phyloP scores from a whole-genome alignment of 2,888 invertebrate genomes.

The Chrysolina oricalcia region DNA sequence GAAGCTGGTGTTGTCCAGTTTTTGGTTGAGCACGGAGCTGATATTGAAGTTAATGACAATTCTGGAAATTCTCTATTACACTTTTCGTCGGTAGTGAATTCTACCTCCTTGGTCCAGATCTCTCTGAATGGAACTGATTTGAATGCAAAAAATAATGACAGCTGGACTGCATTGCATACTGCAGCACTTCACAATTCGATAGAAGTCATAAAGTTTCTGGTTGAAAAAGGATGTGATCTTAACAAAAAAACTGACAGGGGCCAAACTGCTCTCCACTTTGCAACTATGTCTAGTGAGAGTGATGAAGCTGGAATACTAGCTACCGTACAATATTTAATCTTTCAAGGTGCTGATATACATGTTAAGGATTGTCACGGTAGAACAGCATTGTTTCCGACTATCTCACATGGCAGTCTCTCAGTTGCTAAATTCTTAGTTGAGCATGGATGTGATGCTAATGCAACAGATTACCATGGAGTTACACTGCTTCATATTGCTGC shows the following conservation, averaged over 20 bases:
- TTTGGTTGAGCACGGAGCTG: background rate
- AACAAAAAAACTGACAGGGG: constrained; percentile 2
- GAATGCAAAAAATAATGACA: background rate
- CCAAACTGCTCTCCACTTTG: constrained; percentile 23
- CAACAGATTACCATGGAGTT: background rate
- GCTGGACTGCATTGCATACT: constrained; percentile 18
- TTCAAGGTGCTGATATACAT: constrained; percentile 3
- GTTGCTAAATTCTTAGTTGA: background rate
- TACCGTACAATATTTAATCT: constrained; percentile 16
- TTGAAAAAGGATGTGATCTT: constrained; percentile 13
- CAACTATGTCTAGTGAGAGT: constrained; percentile 1
- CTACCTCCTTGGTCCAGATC: background rate
- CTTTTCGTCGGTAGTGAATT: background rate
- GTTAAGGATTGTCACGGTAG: background rate
- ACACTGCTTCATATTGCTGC: constrained; percentile 1
- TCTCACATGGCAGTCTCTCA: background rate
- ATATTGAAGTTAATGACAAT: background rate
- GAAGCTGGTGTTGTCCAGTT: background rate
- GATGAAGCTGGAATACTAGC: background rate
- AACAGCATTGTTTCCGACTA: constrained; percentile 11
- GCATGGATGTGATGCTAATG: constrained; percentile 1
- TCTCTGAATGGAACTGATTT: background rate
- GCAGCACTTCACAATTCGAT: background rate
- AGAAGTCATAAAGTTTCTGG: constrained; percentile 9
- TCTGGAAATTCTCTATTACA: background rate